Percentiles rank a stretch among this genome's conserved stretches.
Evolutionary conservation across 1,140 invertebrate genomes (phyloP).

Genomic region (Heliconius hewitsoni): DNA sequence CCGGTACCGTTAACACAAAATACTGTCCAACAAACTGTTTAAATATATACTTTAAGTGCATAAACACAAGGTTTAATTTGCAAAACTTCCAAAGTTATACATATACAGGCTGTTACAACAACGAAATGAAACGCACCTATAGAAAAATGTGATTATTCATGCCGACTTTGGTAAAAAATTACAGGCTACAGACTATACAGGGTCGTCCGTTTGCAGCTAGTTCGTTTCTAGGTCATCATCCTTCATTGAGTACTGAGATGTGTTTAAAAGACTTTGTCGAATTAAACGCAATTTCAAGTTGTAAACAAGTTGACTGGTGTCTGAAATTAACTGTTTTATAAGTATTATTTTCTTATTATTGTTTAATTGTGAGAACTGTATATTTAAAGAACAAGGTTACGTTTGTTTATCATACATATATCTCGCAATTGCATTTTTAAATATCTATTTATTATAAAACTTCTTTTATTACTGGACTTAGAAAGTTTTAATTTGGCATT

Average conservation of each 20-base stretch:
- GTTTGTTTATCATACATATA: too few species aligned
- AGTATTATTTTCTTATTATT: neutral
- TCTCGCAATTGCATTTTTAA: too few species aligned
- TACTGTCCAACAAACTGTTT: constrained; percentile 55
- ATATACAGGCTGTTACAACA: constrained; percentile 45
- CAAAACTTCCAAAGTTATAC: constrained; percentile 18
- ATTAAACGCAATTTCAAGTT: constrained; percentile 31
- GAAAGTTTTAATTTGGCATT: too few species aligned
- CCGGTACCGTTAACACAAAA: constrained; percentile 63
- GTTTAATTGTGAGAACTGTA: neutral
- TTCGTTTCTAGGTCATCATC: constrained; percentile 10
- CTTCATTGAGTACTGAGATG: constrained; percentile 10
- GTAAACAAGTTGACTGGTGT: neutral
- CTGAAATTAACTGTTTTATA: neutral
- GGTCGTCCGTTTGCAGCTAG: constrained; percentile 40
- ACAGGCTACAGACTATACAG: constrained; percentile 59
- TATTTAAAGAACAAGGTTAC: too few species aligned
- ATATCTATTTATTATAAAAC: too few species aligned
- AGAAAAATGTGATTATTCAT: constrained; percentile 79
- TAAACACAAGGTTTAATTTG: constrained; percentile 56
- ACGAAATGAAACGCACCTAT: constrained; percentile 54
- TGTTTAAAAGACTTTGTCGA: constrained; percentile 29
- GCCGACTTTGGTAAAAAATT: constrained; percentile 73
- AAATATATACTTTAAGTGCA: constrained; percentile 56
- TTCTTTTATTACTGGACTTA: too few species aligned